These are phyloP conservation scores for Calliopsis andreniformis DNA, from an alignment of 1,140 invertebrate genomes.

Conservation along the genomic window DNA sequence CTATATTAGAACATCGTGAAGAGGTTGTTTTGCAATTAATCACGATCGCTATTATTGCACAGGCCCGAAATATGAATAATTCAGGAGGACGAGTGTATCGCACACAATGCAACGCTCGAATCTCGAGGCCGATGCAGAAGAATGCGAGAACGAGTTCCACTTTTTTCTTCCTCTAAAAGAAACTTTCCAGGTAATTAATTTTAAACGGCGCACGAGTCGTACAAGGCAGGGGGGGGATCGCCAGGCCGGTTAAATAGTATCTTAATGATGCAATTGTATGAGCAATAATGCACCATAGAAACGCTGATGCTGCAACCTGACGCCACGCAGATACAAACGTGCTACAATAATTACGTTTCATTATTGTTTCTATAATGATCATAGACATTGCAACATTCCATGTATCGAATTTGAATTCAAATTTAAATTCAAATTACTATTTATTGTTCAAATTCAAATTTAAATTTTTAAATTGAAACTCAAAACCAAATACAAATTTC, in stretches of 20 bases:
- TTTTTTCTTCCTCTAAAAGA: constrained; percentile 17
- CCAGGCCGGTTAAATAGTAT: constrained; percentile 40
- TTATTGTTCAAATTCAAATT: no score
- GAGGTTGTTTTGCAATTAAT: constrained; percentile 32
- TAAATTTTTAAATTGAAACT: no score
- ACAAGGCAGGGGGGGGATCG: constrained; percentile 4
- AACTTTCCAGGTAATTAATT: constrained; percentile 46
- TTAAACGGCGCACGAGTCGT: constrained; percentile 24
- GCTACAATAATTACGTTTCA: constrained; percentile 8
- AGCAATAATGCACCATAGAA: constrained; percentile 32
- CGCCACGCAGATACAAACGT: constrained; percentile 1
- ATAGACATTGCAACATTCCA: constrained; percentile 3
- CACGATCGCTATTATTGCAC: constrained; percentile 16
- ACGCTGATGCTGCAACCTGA: constrained; percentile 21
- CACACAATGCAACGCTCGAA: constrained; percentile 14
- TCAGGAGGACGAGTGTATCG: neutral
- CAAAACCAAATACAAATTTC: no score
- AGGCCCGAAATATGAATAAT: constrained; percentile 31
- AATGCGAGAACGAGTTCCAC: constrained; percentile 43
- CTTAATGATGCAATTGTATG: constrained; percentile 48
- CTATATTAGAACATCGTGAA: constrained; percentile 6
- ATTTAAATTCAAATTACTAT: no score
- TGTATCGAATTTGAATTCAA: neutral
- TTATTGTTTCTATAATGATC: constrained; percentile 19
- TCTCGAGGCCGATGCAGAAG: constrained; percentile 2